Evolutionary conservation across 2,888 invertebrate genomes (phyloP), one percentile per base, ranked within the genome.

Genomic region (Lysandra coridon): DNA sequence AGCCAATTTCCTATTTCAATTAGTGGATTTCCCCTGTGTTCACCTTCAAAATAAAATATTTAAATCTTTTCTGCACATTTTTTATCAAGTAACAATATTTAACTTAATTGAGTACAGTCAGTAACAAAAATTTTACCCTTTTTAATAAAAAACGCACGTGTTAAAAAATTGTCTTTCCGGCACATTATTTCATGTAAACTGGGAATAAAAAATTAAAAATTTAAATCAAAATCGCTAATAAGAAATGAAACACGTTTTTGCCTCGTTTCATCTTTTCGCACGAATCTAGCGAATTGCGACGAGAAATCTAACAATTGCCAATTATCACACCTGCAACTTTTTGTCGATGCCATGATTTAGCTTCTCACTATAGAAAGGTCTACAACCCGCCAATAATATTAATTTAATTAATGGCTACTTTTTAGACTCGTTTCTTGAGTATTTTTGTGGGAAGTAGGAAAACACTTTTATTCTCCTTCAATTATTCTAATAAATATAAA

Each of bases 231-330:
- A 49, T 49, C 49, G 49, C 10, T 49, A 12, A 12, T 49, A 49
- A 49, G 49, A 49, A 49, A 49, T 49, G 49, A 64, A 10, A 64
- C 82, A 81, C 73, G 69, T 81, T 80, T 76, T 6, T 78, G 12
- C 14, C 64, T 40, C 5, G 44, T 49, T 30, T 57, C 49, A 30
- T 30, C 44, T 62, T 73, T 57, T 60, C 74, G 49, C 60, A 74
- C 57, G 40, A 62, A 74, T 40, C 44, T 79, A 78, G 80, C 60
- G 82, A 77, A 76, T 79, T 77, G 79, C n/a, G 77, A 78, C 60
- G 81, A 80, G 81, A 79, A 80, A 80, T 78, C 44, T 80, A 83
- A 82, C 83, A 83, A 82, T 83, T 78, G 79, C 69, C 74, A 80
- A 81, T 81, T 83, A 81, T 82, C 80, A 79, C 82, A 81, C 83